phyloP scores from a whole-genome alignment of 2,888 invertebrate genomes.

The Eurytoma californica region DNA sequence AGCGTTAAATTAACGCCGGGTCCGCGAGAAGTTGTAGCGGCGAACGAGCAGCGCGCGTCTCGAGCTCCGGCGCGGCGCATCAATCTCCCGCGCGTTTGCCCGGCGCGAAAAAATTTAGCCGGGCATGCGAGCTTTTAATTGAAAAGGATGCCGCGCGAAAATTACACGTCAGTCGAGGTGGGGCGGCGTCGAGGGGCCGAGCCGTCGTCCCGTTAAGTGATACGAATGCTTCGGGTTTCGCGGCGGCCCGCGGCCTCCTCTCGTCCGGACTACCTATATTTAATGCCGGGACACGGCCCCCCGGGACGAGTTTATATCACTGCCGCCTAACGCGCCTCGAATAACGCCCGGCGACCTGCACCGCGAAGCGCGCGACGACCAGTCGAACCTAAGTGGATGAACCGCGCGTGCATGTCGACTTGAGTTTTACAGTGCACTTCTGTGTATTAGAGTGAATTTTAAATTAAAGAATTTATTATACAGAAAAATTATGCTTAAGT shows the following conservation, averaged over 20 bases:
- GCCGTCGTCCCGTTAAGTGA: conserved; percentile 63
- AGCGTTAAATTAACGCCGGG: conserved; percentile 29
- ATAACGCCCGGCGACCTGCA: conserved; percentile 22
- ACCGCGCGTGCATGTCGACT: too few relatives aligned
- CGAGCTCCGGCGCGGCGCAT: background rate
- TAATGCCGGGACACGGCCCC: conserved; percentile 64
- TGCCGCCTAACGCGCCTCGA: conserved; percentile 46
- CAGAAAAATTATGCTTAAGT: too few relatives aligned
- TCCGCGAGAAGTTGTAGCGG: background rate
- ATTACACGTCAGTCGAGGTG: conserved; percentile 32
- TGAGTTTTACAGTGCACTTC: too few relatives aligned
- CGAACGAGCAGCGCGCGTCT: background rate
- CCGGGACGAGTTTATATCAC: conserved; percentile 62
- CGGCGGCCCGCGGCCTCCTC: conserved; percentile 48
- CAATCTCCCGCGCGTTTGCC: background rate
- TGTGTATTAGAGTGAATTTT: too few relatives aligned
- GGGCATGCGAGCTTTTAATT: conserved; percentile 33
- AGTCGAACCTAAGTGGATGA: too few relatives aligned
- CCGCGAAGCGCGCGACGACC: too few relatives aligned
- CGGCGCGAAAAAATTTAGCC: background rate
- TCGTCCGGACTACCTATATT: conserved; percentile 66
- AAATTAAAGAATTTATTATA: too few relatives aligned
- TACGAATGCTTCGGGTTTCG: conserved; percentile 68
- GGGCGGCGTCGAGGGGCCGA: conserved; percentile 35
- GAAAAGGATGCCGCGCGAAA: conserved; percentile 44